Percentiles rank a stretch among this genome's conserved stretches.
Conservation (phyloP, 2,888 invertebrate genomes). For the Erebia aethiops region DNA sequence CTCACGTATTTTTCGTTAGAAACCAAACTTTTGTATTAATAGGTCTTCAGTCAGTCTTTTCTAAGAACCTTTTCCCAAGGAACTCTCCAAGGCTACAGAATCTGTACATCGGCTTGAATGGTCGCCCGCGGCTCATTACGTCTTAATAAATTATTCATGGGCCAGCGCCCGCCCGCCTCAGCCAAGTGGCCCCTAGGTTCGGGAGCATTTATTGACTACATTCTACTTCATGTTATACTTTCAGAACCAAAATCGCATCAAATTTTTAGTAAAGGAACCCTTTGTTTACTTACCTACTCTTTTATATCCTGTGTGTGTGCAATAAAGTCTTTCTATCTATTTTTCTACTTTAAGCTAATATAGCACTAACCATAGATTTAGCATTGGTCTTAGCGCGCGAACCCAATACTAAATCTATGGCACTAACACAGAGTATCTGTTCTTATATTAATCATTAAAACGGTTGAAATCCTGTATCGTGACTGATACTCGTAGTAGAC, state of each 20-base stretch:
- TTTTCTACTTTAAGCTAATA: too few relatives aligned
- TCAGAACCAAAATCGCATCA: neutral
- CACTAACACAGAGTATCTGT: too few relatives aligned
- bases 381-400: too few relatives aligned
- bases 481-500: too few relatives aligned
- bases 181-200: constrained; percentile 38
- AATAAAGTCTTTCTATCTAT: too few relatives aligned
- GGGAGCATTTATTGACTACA: constrained; percentile 34
- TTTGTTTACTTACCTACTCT: neutral
- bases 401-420: too few relatives aligned
- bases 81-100: constrained; percentile 48
- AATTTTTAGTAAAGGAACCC: neutral
- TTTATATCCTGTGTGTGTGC: too few relatives aligned
- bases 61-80: constrained; percentile 29
- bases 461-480: too few relatives aligned
- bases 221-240: constrained; percentile 4
- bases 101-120: constrained; percentile 58
- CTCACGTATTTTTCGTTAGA: too few relatives aligned
- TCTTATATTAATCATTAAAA: too few relatives aligned
- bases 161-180: constrained; percentile 48
- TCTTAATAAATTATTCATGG: constrained; percentile 74
- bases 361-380: too few relatives aligned
- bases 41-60: neutral
- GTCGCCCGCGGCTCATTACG: constrained; percentile 75
- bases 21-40: neutral